Evolutionary conservation across 2,888 invertebrate species (phyloP).

Genomic region (Actias luna): DNA sequence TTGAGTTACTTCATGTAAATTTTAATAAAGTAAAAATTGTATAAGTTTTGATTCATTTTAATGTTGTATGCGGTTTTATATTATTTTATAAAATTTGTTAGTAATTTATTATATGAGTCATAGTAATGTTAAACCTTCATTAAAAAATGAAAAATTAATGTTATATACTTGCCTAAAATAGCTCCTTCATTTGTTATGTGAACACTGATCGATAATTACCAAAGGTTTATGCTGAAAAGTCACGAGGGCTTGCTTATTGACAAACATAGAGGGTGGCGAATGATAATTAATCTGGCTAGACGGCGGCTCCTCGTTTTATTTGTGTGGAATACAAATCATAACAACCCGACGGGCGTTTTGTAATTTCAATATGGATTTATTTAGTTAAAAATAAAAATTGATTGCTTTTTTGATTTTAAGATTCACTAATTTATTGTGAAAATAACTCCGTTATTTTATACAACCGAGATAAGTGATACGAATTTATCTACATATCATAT

Average conservation of each 20-base stretch:
- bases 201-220: conserved; percentile 32
- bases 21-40: background rate
- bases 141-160: background rate
- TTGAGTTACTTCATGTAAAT: background rate
- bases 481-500: too few relatives aligned
- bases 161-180: background rate
- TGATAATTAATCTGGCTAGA: conserved; percentile 79
- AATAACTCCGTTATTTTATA: too few relatives aligned
- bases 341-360: background rate
- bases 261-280: conserved; percentile 69
- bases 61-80: too few relatives aligned
- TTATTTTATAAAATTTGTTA: background rate
- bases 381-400: background rate
- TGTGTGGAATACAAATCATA: conserved; percentile 74
- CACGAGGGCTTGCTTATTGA: conserved; percentile 68
- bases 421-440: too few relatives aligned
- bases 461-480: too few relatives aligned
- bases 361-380: background rate
- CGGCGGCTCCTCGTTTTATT: conserved; percentile 52
- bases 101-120: background rate
- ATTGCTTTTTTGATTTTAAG: too few relatives aligned
- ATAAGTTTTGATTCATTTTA: too few relatives aligned
- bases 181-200: conserved; percentile 13
- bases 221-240: conserved; percentile 65
- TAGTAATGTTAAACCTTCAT: background rate